Conservation (phyloP, 2,113 vertebrate genomes). For the Neopipo cinnamomea region DNA sequence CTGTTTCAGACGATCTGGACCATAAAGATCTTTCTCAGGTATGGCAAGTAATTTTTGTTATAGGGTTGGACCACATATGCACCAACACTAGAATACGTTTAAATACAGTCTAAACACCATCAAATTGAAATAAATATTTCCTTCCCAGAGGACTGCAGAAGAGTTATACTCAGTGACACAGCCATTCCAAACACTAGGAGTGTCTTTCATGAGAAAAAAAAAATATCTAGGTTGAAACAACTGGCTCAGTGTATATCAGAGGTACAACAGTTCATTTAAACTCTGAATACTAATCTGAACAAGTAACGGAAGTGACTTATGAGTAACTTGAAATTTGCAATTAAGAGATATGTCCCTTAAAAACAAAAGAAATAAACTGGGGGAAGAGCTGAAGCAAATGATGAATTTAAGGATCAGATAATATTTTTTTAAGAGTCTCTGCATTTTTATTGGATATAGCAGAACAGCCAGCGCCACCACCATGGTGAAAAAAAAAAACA, state of each 20-base stretch:
- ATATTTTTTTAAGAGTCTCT: background rate
- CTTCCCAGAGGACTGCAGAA: background rate
- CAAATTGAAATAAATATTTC: background rate
- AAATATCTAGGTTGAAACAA: background rate
- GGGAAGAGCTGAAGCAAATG: background rate
- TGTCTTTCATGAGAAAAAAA: background rate
- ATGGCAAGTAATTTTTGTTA: background rate
- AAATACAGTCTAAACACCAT: background rate
- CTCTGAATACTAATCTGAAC: background rate
- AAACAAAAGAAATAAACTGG: background rate
- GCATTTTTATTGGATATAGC: background rate
- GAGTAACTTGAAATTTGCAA: background rate
- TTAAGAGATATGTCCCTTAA: background rate
- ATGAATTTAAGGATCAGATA: background rate
- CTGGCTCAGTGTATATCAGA: background rate
- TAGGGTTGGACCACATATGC: rapidly evolving
- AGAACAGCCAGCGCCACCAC: background rate
- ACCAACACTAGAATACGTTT: background rate
- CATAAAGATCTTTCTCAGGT: background rate
- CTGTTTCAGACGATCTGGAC: background rate
- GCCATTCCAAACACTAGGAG: background rate
- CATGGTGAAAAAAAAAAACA: background rate
- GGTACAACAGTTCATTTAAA: background rate
- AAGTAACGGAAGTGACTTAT: background rate
- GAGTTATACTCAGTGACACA: background rate